A percentile compares a stretch with the other conserved stretches of the same genome.
phyloP scores from a whole-genome alignment of 2,797 vertebrate genomes.

The Mus spretus region DNA sequence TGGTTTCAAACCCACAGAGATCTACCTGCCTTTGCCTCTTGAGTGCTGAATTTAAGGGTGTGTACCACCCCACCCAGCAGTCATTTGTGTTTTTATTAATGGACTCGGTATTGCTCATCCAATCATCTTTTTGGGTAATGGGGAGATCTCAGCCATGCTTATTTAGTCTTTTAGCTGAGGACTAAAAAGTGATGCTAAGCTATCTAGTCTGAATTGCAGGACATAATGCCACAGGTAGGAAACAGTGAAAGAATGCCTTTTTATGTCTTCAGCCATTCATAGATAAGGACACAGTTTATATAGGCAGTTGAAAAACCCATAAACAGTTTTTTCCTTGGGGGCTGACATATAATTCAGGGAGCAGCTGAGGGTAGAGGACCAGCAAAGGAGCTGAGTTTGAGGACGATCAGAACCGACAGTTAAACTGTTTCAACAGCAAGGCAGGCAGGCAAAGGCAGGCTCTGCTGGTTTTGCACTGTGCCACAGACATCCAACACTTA shows the following conservation, averaged over 20 bases:
- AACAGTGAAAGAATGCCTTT: conserved; percentile 7
- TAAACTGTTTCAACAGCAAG: neutral
- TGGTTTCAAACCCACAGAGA: neutral
- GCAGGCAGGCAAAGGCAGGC: no score
- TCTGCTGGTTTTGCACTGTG: neutral
- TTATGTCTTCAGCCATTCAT: neutral
- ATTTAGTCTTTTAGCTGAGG: conserved; percentile 6
- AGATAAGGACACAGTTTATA: conserved; percentile 18
- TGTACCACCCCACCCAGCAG: neutral
- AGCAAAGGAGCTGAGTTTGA: neutral
- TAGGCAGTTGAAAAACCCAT: conserved; percentile 15
- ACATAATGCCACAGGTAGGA: neutral
- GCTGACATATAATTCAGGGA: conserved; percentile 15
- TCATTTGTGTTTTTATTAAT: conserved; percentile 1
- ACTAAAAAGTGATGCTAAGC: conserved; percentile 21
- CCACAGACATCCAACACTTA: neutral
- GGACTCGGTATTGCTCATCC: neutral
- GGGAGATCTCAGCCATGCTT: neutral
- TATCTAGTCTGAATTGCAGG: neutral
- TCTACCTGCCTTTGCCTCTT: neutral
- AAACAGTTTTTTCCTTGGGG: conserved; percentile 22
- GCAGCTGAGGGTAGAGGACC: neutral
- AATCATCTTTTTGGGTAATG: conserved; percentile 30
- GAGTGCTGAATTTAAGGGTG: neutral
- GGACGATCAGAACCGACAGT: neutral